Evolutionary conservation across 2,113 vertebrate species (phyloP), one percentile per base, ranked within the genome.

Genomic region (Scomber japonicus): DNA sequence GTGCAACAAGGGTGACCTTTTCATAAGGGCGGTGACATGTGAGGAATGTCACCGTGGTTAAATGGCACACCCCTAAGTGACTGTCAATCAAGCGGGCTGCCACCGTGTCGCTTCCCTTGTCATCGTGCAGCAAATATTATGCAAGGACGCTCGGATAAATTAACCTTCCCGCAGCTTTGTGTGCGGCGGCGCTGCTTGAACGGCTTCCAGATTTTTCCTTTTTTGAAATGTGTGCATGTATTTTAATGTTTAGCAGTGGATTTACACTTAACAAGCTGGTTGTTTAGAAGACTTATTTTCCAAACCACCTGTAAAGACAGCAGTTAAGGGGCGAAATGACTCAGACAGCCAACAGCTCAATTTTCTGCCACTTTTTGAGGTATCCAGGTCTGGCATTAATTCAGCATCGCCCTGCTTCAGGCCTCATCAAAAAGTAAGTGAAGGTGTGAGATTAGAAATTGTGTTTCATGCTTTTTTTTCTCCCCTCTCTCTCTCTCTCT

Each of bases 1-100:
- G 90, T 75, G 87, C 91, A 91, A 89, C 92, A 78, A 82, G 86
- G 78, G 87, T 92, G 93, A 94, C 94, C 94, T 95, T 96, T 95
- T 95, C 93, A 94, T 71, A 40, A 84, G 81, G 88, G 79, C 69
- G 21, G 81, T 94, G 94, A 94, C 92, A 94, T 86, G 87, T 82
- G 87, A 61, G 90, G 91, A 94, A 92, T 92, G 93, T 94, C 94
- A 90, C 61, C 35, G 83, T 88, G 90, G 89, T 79, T 91, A 89
- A 94, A 92, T 94, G 93, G 89, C 93, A 92, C 86, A 79, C 82
- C 86, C 88, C 87, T 87, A 81, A 91, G 90, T 87, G 93, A 75
- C 90, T 93, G 93, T 94, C 94, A 95, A 85, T 95, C 91, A 92
- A 81, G 70, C 71, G 21, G 44, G 11, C 81, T 75, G 90, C 92